A percentile compares a stretch with the other conserved stretches of the same genome.
Conservation (phyloP, 1,140 invertebrate genomes). For the Asbolus verrucosus region DNA sequence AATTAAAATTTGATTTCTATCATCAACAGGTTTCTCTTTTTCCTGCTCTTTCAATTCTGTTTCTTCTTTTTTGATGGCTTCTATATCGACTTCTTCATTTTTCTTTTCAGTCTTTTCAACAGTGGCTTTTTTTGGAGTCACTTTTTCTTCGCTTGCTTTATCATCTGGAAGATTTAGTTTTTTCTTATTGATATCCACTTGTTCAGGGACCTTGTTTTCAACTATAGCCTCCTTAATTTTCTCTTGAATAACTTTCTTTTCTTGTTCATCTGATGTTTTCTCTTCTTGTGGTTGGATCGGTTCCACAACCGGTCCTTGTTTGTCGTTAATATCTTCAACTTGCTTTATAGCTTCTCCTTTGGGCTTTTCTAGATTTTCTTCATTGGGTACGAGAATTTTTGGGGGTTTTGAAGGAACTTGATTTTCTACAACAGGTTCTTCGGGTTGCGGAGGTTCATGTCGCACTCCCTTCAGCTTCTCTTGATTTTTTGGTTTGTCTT, state of each 20-base stretch:
- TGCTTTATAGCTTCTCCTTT: slow-evolving; percentile 16
- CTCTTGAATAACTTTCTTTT: slow-evolving; percentile 7
- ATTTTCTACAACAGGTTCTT: slow-evolving; percentile 63
- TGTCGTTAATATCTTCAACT: slow-evolving; percentile 18
- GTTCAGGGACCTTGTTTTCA: neutral
- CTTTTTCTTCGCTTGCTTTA: slow-evolving; percentile 21
- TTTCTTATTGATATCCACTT: slow-evolving; percentile 22
- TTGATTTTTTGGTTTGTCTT: slow-evolving; percentile 1
- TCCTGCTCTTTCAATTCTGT: slow-evolving; percentile 66
- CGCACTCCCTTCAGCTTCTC: slow-evolving; percentile 58
- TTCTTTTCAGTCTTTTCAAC: slow-evolving; percentile 40
- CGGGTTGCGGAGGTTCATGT: slow-evolving; percentile 69
- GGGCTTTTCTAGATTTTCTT: too few relatives aligned
- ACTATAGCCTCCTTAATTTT: slow-evolving; percentile 1
- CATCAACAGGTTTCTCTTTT: slow-evolving; percentile 62
- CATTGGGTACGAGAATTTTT: too few relatives aligned
- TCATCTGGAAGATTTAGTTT: neutral
- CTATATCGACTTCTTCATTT: slow-evolving; percentile 61
- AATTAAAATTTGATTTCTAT: slow-evolving; percentile 66
- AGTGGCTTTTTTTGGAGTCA: neutral
- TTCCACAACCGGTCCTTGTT: slow-evolving; percentile 32
- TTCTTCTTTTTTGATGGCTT: slow-evolving; percentile 70
- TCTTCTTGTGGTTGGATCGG: slow-evolving; percentile 9
- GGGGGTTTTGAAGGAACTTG: neutral
- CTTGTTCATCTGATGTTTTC: slow-evolving; percentile 38